Conservation (phyloP, 1,140 invertebrate genomes). For the Heliconius hermathena region DNA sequence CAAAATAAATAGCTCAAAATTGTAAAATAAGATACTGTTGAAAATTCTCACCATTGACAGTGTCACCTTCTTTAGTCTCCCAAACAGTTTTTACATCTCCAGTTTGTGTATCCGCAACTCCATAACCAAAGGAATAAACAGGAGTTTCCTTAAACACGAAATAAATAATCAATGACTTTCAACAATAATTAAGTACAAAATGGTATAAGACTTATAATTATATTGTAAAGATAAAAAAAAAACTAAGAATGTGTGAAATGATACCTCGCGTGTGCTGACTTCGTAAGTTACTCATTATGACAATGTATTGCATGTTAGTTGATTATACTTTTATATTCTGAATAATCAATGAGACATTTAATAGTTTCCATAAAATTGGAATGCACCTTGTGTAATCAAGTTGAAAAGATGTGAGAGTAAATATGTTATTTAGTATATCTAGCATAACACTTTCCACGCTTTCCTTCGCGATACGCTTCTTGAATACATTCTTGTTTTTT, state of each 20-base stretch:
- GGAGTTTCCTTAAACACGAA: constrained; percentile 61
- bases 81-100: constrained; percentile 85
- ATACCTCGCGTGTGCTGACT: constrained; percentile 66
- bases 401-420: constrained; percentile 51
- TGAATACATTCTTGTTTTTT: constrained; percentile 44
- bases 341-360: constrained; percentile 64
- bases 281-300: constrained; percentile 67
- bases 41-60: constrained; percentile 77
- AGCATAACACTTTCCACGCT: constrained; percentile 55
- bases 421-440: constrained; percentile 55
- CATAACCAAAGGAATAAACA: constrained; percentile 83
- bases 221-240: constrained; percentile 47
- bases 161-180: constrained; percentile 49
- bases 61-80: constrained; percentile 84
- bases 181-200: constrained; percentile 41
- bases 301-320: constrained; percentile 65
- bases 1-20: too few relatives aligned
- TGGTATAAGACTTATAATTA: constrained; percentile 51
- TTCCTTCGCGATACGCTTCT: constrained; percentile 56
- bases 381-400: constrained; percentile 52
- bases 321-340: constrained; percentile 66
- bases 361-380: constrained; percentile 69
- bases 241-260: constrained; percentile 57
- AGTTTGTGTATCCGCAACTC: constrained; percentile 81
- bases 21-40: background rate